phyloP scores from a whole-genome alignment of 2,113 vertebrate species.

The Delphinus delphis region DNA sequence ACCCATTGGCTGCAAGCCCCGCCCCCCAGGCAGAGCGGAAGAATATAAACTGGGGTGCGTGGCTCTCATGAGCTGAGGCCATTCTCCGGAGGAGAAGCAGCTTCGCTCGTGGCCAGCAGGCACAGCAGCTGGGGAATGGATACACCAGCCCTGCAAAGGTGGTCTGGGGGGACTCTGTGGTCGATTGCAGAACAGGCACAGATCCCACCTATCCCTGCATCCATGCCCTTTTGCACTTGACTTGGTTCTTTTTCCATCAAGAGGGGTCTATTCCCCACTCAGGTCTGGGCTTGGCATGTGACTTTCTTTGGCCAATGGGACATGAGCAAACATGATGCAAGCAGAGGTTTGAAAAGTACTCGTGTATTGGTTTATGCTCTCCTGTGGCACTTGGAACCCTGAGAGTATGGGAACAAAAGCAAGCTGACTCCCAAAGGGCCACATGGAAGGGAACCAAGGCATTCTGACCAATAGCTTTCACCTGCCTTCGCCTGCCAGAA shows the following conservation, averaged over 20 bases:
- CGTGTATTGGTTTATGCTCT: not conserved
- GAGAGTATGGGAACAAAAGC: not conserved
- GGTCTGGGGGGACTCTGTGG: not conserved
- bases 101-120: not conserved
- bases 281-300: not conserved
- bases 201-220: accelerated
- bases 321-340: accelerated
- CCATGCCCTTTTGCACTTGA: not conserved
- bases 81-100: not conserved
- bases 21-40: not conserved
- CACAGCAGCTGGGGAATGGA: too few species aligned
- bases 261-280: not conserved
- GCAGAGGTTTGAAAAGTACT: not conserved
- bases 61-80: too few species aligned
- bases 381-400: not conserved
- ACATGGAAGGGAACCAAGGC: not conserved
- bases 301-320: not conserved
- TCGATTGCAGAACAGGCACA: not conserved
- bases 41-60: not conserved
- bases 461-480: not conserved
- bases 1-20: not conserved
- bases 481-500: not conserved
- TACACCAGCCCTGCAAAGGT: accelerated
- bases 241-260: not conserved
- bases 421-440: too few species aligned